Base-by-base conservation (phyloP, 2,888 invertebrate species). In the Lycophotia porphyrea region DNA sequence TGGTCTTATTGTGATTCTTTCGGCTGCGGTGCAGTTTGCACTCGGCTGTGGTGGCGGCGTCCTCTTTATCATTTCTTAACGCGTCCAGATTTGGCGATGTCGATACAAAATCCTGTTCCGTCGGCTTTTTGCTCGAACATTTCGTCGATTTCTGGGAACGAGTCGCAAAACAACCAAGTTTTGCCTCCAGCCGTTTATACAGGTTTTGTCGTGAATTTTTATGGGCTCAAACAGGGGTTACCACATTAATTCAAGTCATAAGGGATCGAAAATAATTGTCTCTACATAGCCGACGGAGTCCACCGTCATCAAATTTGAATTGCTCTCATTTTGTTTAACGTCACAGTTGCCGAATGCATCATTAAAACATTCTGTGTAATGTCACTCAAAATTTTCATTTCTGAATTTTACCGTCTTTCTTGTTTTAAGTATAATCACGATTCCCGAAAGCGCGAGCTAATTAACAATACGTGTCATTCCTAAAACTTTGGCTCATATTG, bases 141-240 rank as follows among this genome's bases (percentile, higher is more conserved):
- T 96, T 96, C 95, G 95, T 92, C 94, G 92, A 93, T 93, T 96
- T 96, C 96, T 94, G 93, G 95, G 96, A 96, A 96, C 95, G 92
- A 88, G 89, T 88, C 90, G 92, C 93, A 94, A 95, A 95, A 95
- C 94, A 93, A 94, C 92, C 90, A 92, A 93, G 91, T 93, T 93
- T 93, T 90, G 94, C 95, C 95, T 92, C 93, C 94, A 94, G 95
- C 93, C 93, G 92, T 93, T 94, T 93, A 95, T 95, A 95, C 96
- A 92, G 95, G 96, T 96, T 96, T 95, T 94, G 93, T 94, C 93
- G 92, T 95, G 94, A 94, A 95, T 95, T 95, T 95, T 96, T 95
- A 95, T 94, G 93, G 91, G 83, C 92, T 89, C 93, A 90, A 92
- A 92, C 92, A 90, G 88, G 90, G 92, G 91, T 93, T 93, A 93